phyloP scores from a whole-genome alignment of 2,888 invertebrate genomes.

The Xylota sylvarum region DNA sequence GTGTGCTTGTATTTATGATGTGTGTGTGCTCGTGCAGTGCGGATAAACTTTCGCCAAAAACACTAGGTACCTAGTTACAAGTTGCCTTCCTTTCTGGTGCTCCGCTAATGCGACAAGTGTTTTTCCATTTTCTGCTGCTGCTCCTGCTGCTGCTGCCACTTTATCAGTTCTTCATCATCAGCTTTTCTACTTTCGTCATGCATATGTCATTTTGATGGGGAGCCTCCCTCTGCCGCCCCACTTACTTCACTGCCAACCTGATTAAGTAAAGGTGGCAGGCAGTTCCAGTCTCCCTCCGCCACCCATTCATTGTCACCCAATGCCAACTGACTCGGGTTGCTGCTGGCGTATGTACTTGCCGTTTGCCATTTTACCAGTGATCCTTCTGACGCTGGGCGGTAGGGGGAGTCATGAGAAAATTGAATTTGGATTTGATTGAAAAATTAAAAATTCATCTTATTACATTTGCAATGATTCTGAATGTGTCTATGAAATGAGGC shows the following conservation, averaged over 20 bases:
- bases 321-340: neutral
- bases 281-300: neutral
- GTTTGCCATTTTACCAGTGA: constrained; percentile 61
- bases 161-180: constrained; percentile 64
- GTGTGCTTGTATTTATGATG: constrained; percentile 20
- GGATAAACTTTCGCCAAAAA: constrained; percentile 44
- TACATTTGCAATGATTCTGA: constrained; percentile 77
- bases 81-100: constrained; percentile 43
- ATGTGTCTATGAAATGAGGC: constrained; percentile 77
- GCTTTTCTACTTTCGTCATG: constrained; percentile 66
- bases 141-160: constrained; percentile 35
- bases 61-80: constrained; percentile 60
- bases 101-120: constrained; percentile 64
- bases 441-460: constrained; percentile 78
- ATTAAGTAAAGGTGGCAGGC: constrained; percentile 43
- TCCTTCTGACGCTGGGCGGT: neutral
- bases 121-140: constrained; percentile 38
- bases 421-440: constrained; percentile 78
- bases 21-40: constrained; percentile 15
- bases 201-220: constrained; percentile 71
- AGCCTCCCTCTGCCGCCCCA: neutral
- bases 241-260: constrained; percentile 22
- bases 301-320: constrained; percentile 61
- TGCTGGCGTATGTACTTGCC: neutral
- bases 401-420: constrained; percentile 63